phyloP scores from a whole-genome alignment of 2,797 vertebrate genomes.

The Hylomyscus alleni region DNA sequence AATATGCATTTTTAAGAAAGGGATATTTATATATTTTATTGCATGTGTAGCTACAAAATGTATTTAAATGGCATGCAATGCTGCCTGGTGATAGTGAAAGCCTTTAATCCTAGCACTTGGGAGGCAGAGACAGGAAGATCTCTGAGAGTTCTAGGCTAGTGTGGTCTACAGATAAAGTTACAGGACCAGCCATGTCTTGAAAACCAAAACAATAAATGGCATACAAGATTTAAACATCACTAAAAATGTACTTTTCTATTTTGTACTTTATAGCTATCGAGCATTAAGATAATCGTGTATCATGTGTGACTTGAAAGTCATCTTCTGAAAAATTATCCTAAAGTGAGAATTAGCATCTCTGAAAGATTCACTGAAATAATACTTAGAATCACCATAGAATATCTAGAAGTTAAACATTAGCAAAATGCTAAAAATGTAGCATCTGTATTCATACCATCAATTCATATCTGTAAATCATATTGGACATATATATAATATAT shows the following conservation, averaged over 20 bases:
- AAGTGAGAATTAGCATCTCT: not conserved
- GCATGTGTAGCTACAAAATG: not conserved
- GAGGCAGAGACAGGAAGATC: not conserved
- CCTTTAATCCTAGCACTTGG: not conserved
- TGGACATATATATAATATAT: not conserved
- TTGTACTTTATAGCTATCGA: not conserved
- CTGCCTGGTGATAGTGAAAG: not conserved
- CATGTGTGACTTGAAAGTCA: conserved; percentile 15
- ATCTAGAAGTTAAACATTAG: not conserved
- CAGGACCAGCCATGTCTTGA: not conserved
- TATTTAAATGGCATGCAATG: not conserved
- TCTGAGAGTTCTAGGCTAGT: not conserved
- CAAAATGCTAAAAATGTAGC: not conserved
- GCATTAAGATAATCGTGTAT: not conserved
- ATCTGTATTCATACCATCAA: not conserved
- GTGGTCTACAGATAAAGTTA: not conserved
- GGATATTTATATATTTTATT: not conserved
- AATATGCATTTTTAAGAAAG: not conserved
- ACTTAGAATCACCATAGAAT: conserved; percentile 17
- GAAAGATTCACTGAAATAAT: not conserved
- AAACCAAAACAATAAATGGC: not conserved
- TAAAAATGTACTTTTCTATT: not conserved
- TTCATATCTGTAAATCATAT: conserved; percentile 20
- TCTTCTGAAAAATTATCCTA: conserved; percentile 45
- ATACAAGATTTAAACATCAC: not conserved